Base-by-base conservation (phyloP, 2,113 vertebrate genomes). In the Piaya cayana region DNA sequence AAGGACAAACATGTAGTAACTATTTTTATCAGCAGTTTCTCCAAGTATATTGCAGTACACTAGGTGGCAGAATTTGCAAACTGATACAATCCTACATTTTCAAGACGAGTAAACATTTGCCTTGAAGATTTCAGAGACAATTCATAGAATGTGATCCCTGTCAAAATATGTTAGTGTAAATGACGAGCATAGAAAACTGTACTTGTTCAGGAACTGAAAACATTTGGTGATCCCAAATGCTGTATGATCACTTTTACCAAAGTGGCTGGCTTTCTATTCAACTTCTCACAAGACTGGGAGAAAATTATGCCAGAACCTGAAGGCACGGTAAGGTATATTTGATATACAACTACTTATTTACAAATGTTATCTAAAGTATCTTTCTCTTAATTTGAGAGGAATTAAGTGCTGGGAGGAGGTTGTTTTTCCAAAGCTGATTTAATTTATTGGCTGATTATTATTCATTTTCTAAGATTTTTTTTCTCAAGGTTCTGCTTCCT, bases 31-130 rank as follows among this genome's bases (percentile, higher is more conserved):
- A 52, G 17, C 42, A 71, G 6, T n/a, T 78, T 34, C 15, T 82
- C 21, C 29, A 63, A 75, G 34, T 71, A 43, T 13, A 32, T 42
- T 65, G 36, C 17, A 75, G 32, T 52, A 62, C 58, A 55, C 42
- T 39, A 92, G 60, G 21, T 32, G 26, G 29, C 56, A 93, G 42
- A 87, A 78, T 82, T 78, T 93, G 34, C 27, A 89, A 93, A 78
- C 34, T 34, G 27, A n/a, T 71, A 37, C 0, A 0, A 1, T 1
- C 7, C 37, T 63, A 6, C 8, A 13, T 50, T 75, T 87, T 74
- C 32, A 81, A 60, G 43, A 30, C 47, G 5, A 55, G 4, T 53
- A 52, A 89, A 86, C 2, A 18, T 52, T 72, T 83, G 19, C 20
- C n/a, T 62, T 81, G 18, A 58, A 26, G 2, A 69, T 77, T 89